These are phyloP conservation scores for Reinhardtius hippoglossoides DNA, from an alignment of 2,113 vertebrate species.

Conservation along the genomic window DNA sequence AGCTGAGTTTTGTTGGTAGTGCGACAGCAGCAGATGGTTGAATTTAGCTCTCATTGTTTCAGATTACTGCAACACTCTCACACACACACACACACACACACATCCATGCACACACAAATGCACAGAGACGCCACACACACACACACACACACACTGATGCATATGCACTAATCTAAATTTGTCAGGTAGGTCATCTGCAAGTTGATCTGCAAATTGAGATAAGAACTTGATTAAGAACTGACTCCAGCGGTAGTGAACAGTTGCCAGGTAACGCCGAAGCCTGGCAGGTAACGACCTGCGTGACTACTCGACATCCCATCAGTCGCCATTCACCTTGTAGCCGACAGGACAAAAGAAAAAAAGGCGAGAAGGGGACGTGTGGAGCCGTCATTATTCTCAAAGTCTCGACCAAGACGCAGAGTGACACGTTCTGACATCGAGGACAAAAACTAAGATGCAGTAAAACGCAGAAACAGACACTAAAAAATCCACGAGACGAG, in stretches of 20 bases:
- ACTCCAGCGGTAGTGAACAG: conserved; percentile 39
- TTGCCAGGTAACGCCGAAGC: conserved; percentile 54
- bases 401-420: too few relatives aligned
- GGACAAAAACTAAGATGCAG: not conserved
- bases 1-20: not conserved
- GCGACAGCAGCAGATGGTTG: conserved; percentile 47
- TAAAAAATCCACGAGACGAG: not conserved
- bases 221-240: conserved; percentile 36
- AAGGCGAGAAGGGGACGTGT: not conserved
- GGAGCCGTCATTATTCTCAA: too few relatives aligned
- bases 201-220: conserved; percentile 20
- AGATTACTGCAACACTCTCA: conserved; percentile 1
- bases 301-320: conserved; percentile 39
- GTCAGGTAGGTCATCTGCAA: conserved; percentile 25
- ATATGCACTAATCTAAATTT: not conserved
- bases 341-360: conserved; percentile 1
- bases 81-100: not conserved
- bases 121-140: too few relatives aligned
- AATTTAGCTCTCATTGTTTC: not conserved
- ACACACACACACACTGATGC: not conserved
- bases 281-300: conserved; percentile 20
- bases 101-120: too few relatives aligned
- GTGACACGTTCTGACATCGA: not conserved
- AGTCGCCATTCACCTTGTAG: conserved; percentile 33
- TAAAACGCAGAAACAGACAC: conserved; percentile 8